These are phyloP conservation scores for Mustela nigripes DNA, from an alignment of 2,113 vertebrate species.

Conservation along the genomic window DNA sequence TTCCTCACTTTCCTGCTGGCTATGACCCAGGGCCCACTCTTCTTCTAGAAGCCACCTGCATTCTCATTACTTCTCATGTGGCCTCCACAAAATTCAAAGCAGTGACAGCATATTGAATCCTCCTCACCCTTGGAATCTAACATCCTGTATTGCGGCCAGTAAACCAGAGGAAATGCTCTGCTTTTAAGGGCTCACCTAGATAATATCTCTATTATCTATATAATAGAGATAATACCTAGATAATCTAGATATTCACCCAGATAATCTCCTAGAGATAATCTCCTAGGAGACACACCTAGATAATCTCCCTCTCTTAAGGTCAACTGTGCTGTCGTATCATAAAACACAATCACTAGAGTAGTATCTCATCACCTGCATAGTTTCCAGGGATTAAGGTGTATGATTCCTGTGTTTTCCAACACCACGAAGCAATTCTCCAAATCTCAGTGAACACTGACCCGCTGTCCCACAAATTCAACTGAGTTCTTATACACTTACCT, in stretches of 20 bases:
- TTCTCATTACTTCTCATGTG: rapidly evolving
- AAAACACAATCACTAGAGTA: not conserved
- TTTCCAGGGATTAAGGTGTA: not conserved
- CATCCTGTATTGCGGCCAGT: not conserved
- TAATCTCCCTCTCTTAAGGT: not conserved
- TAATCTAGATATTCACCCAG: no score
- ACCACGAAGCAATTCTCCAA: not conserved
- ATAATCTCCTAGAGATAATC: no score
- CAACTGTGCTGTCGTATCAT: not conserved
- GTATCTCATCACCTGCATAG: not conserved
- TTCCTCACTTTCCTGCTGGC: not conserved
- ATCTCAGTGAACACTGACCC: not conserved
- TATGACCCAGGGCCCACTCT: not conserved
- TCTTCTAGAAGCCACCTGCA: no score
- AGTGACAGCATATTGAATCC: not conserved
- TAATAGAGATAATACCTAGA: no score
- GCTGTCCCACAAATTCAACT: not conserved
- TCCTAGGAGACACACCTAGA: not conserved
- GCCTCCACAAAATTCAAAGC: not conserved
- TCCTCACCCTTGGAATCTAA: not conserved
- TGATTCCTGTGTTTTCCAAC: not conserved
- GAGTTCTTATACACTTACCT: not conserved
- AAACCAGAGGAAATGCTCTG: not conserved
- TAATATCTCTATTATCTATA: no score
- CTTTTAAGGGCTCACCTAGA: not conserved